phyloP scores from a whole-genome alignment of 2,888 invertebrate genomes.

The Notodonta ziczac region DNA sequence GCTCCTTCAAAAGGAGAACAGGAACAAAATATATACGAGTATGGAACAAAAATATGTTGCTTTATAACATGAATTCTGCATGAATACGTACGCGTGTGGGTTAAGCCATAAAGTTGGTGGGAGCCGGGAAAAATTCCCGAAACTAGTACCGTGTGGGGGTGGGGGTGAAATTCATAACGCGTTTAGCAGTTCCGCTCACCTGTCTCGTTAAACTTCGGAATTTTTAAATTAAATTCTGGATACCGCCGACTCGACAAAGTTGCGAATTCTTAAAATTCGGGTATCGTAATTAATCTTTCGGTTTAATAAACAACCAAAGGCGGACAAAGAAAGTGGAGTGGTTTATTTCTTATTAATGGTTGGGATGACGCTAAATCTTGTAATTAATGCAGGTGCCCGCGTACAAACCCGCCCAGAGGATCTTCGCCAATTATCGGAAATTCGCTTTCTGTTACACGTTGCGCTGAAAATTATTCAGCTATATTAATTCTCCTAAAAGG shows the following conservation, averaged over 20 bases:
- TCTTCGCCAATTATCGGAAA: slow-evolving; percentile 73
- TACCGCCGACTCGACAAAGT: slow-evolving; percentile 74
- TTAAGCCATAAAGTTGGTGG: slow-evolving; percentile 73
- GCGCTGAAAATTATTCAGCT: slow-evolving; percentile 62
- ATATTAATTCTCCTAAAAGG: slow-evolving; percentile 69
- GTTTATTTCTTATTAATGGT: slow-evolving; percentile 77
- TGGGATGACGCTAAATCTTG: slow-evolving; percentile 76
- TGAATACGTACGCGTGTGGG: slow-evolving; percentile 58
- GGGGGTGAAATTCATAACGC: slow-evolving; percentile 79
- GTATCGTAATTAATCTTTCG: slow-evolving; percentile 78
- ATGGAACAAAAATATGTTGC: slow-evolving; percentile 39
- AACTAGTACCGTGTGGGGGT: slow-evolving; percentile 69
- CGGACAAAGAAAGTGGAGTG: slow-evolving; percentile 60
- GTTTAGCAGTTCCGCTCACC: slow-evolving; percentile 81
- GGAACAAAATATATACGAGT: slow-evolving; percentile 27
- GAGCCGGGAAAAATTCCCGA: slow-evolving; percentile 74
- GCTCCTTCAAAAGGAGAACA: slow-evolving; percentile 26
- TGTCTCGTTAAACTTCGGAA: slow-evolving; percentile 83
- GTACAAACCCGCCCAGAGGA: slow-evolving; percentile 59
- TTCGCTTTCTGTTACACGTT: slow-evolving; percentile 67
- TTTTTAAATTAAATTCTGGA: slow-evolving; percentile 84
- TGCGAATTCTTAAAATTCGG: slow-evolving; percentile 78
- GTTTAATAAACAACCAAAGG: slow-evolving; percentile 72
- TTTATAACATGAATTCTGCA: slow-evolving; percentile 56
- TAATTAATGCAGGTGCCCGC: slow-evolving; percentile 80